Evolutionary conservation across 2,113 vertebrate species (phyloP).

Genomic region (Xenus cinereus): DNA sequence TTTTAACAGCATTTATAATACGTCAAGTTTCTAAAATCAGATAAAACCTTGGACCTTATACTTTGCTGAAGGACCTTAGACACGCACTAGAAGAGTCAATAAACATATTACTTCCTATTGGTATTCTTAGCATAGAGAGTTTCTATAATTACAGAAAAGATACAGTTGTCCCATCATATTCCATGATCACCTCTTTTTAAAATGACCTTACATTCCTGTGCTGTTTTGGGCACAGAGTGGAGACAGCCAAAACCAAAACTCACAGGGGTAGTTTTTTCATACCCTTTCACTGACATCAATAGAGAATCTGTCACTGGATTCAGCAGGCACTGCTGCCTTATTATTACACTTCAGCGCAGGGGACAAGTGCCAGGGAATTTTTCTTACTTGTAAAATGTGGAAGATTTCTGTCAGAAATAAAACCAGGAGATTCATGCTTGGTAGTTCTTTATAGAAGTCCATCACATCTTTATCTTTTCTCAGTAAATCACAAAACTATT

Average conservation of each 20-base stretch:
- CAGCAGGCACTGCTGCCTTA: neutral
- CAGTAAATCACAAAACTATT: neutral
- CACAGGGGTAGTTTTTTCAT: neutral
- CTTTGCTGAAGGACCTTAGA: neutral
- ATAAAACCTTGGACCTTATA: neutral
- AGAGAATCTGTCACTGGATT: neutral
- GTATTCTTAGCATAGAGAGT: neutral
- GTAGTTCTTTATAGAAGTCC: neutral
- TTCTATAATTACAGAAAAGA: neutral
- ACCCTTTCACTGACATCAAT: neutral
- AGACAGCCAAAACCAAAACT: neutral
- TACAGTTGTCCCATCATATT: neutral
- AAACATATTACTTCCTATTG: neutral
- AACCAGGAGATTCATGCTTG: neutral
- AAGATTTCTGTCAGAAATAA: neutral
- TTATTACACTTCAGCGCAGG: neutral
- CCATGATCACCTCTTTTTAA: neutral
- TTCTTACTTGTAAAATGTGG: neutral
- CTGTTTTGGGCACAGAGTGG: neutral
- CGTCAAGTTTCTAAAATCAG: neutral
- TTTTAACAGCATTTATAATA: neutral
- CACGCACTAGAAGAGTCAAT: neutral
- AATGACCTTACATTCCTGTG: fast-evolving
- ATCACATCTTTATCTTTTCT: neutral
- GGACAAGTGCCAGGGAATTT: neutral